Base-by-base conservation (phyloP, 2,888 invertebrate genomes). In the Thera obeliscata region DNA sequence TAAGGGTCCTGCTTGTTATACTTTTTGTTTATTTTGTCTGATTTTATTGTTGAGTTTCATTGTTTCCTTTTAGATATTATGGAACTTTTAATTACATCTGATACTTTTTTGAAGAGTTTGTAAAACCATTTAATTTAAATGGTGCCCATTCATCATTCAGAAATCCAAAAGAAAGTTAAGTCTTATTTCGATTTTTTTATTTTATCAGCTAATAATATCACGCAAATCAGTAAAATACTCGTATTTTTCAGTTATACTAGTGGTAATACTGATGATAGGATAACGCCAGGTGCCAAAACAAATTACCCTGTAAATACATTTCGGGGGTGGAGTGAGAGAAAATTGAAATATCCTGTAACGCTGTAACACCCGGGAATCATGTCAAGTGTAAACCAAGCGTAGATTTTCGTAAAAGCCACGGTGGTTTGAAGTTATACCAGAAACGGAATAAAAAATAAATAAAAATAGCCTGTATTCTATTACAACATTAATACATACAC, bases 291-390 rank as follows among this genome's bases (percentile, higher is more conserved):
- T 50, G 38, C 11, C 49, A 22, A 58, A 59, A 56, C 49, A 49
- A 60, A 48, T 64, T 64, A 64, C 22, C 56, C 33, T 61, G 55
- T n/a, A 46, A 64, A 67, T 38, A 67, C 54, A 64, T 67, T 64
- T 36, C 12, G 7, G 41, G 41, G 22, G 43, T 52, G 35, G 46
- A 54, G 52, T 54, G 43, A 64, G 56, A 49, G 35, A 46, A 64
- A 64, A 64, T 64, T 64, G 57, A 52, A 64, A 63, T 48, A 50
- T 33, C 50, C 36, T 22, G 22, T 22, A 22, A 50, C 33, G 43
- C 63, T 56, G 8, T 36, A 56, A 48, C 38, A 11, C 38, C 36
- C 12, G 56, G 56, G 41, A 63, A 50, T 56, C 41, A 41, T 63
- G 38, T 50, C n/a, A 50, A 63, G 56, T 54, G n/a, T 63, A 58